Base-by-base conservation (phyloP, 1,140 invertebrate species). In the Danaus plexippus region DNA sequence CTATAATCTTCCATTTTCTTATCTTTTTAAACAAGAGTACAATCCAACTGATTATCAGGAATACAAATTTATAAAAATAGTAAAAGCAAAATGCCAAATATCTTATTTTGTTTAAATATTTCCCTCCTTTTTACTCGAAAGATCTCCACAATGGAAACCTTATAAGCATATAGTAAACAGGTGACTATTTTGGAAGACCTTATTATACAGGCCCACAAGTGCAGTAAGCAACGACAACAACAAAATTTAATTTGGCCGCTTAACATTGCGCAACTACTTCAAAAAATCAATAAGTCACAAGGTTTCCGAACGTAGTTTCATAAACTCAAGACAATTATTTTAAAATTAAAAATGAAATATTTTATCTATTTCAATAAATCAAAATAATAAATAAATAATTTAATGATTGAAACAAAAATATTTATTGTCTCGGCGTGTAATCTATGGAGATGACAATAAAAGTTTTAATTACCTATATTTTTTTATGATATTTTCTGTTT, bases 1-100 rank as follows among this genome's bases (percentile, higher is more conserved):
- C 75, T 66, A 52, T 80, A 57, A 56, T 85, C 82, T 61, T 85
- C 80, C 82, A 85, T 85, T 62, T 57, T 53, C 18, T 55, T 11
- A 11, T n/a, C 7, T 8, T 32, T 22, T 12, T 47, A 47, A 11
- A 41, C 22, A 4, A 32, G 1, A 32, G 22, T 32, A 32, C 4
- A 32, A 32, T 32, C 5, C 22, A 32, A 32, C 2, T 7, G 7
- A 32, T 32, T 32, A 6, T 32, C 22, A 32, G 2, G 22, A 32
- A 32, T 32, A 32, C 0, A 32, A 32, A 32, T 32, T 32, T 32
- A 32, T 8, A 32, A 32, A 32, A 32, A 32, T 3, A 32, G 22
- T 32, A 32, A 32, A 32, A 32, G 22, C 22, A 32, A 32, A 32
- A 32, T 6, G 22, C 22, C 1, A 32, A 3, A 32, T 32, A 32